Evolutionary conservation across 1,140 invertebrate species (phyloP), one percentile per base, ranked within the genome.

Genomic region (Geopemphigus sp.): DNA sequence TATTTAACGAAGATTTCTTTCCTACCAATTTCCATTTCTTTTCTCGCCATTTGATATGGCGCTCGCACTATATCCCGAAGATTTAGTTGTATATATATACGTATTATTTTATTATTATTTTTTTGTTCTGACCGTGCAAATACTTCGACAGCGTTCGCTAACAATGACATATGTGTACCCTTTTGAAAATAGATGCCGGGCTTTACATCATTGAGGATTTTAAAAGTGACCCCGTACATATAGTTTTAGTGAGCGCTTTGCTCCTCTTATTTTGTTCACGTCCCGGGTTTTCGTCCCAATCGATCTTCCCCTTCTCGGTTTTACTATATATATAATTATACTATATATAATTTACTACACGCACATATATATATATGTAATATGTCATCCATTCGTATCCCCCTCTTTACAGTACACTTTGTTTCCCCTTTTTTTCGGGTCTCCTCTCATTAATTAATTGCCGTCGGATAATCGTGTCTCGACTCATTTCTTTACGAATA

Each of bases 141-240:
- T 68, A 68, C 66, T 76, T 59, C 72, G 72, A 76, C 72, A 76
- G 54, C 56, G 72, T 32, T 15, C 72, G 29, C 72, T 76, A 76
- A 76, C 72, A 54, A 76, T 76, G 54, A 59, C 72, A 76, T 59
- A 76, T 50, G 72, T 50, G 72, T 59, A 59, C 72, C 29, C 53
- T 5, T 19, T 54, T 45, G 32, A 59, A 57, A 57, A 57, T 73
- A 56, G 6, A 56, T 26, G 72, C 59, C 8, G 50, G 68, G 68
- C 24, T 59, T 76, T 76, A 56, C 54, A 76, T 59, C 72, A 39
- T 59, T 59, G 56, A 76, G 53, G 72, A 76, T 39, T 50, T 57
- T 39, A 59, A 73, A 73, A 76, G 22, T 57, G 24, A 76, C 53
- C 53, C 19, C 57, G 19, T 22, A 19, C 29, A 39, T 39, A 39